phyloP scores from a whole-genome alignment of 2,113 vertebrate species.

The Shinisaurus crocodilurus region DNA sequence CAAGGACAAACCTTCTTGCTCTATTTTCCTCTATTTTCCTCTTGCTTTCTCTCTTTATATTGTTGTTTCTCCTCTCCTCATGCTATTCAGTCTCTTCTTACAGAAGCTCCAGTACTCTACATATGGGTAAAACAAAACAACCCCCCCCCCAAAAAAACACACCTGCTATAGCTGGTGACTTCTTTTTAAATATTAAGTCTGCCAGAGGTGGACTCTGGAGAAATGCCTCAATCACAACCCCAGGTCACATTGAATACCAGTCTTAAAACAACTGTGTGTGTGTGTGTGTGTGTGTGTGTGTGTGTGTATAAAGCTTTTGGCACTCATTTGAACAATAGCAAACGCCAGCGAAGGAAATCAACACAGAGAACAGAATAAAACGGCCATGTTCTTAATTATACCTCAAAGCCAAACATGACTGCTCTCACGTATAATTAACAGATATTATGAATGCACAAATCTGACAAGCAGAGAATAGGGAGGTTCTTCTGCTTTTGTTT shows the following conservation, averaged over 20 bases:
- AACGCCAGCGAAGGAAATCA: slow-evolving; percentile 27
- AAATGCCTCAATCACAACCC: slow-evolving; percentile 27
- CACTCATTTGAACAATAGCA: background rate
- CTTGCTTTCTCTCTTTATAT: too few relatives aligned
- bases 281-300: background rate
- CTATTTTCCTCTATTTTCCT: too few relatives aligned
- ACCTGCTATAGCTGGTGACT: too few relatives aligned
- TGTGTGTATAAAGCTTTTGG: background rate
- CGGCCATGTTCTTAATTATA: background rate
- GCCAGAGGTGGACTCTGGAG: slow-evolving; percentile 46
- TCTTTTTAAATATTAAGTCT: too few relatives aligned
- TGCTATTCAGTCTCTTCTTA: too few relatives aligned
- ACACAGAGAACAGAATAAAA: background rate
- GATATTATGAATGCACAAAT: fast-evolving
- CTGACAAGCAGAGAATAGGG: background rate
- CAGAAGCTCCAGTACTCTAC: too few relatives aligned
- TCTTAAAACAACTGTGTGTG: background rate
- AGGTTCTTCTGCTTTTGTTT: background rate
- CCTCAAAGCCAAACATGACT: slow-evolving; percentile 17
- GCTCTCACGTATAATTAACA: slow-evolving; percentile 25
- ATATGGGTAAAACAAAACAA: too few relatives aligned
- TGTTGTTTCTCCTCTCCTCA: too few relatives aligned
- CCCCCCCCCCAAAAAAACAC: too few relatives aligned
- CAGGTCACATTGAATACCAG: slow-evolving; percentile 32
- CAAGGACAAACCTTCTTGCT: too few relatives aligned